phyloP scores from a whole-genome alignment of 2,888 invertebrate genomes.

The Pachycephus smyrnensis region DNA sequence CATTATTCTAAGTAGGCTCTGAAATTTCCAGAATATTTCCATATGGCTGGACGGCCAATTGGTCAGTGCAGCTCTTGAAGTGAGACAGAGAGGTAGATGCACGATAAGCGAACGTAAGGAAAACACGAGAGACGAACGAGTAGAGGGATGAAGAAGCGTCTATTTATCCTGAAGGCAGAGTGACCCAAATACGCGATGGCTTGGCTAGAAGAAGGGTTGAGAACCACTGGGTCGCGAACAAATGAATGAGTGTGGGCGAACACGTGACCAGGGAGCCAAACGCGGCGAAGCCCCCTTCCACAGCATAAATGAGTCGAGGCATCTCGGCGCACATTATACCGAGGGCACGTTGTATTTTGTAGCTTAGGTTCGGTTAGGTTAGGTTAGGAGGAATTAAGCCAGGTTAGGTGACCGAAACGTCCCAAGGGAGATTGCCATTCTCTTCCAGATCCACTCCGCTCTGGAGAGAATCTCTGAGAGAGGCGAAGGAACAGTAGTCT shows the following conservation, averaged over 20 bases:
- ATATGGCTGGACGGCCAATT: no score
- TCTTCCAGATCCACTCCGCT: no score
- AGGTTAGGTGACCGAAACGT: conserved; percentile 17
- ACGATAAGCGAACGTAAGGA: no score
- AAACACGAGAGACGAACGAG: no score
- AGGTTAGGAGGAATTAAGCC: conserved; percentile 31
- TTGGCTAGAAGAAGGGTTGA: conserved; percentile 39
- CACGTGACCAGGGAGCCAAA: conserved; percentile 58
- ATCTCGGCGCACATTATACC: conserved; percentile 34
- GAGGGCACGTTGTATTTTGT: conserved; percentile 28
- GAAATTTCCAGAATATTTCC: no score
- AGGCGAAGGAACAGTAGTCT: no score
- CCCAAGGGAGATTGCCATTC: no score
- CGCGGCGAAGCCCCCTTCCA: conserved; percentile 25
- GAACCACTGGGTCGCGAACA: conserved; percentile 52
- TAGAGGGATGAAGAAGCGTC: not conserved
- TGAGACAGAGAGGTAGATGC: no score
- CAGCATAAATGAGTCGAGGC: conserved; percentile 46
- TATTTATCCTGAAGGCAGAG: conserved; percentile 18
- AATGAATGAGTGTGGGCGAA: conserved; percentile 61
- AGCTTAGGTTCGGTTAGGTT: conserved; percentile 32
- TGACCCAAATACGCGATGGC: conserved; percentile 41
- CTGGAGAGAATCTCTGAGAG: no score
- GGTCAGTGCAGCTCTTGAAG: no score
- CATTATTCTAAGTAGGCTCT: no score